Percentiles rank a stretch among this genome's conserved stretches.
Conservation (phyloP, 1,140 invertebrate genomes). For the Agrilus planipennis region DNA sequence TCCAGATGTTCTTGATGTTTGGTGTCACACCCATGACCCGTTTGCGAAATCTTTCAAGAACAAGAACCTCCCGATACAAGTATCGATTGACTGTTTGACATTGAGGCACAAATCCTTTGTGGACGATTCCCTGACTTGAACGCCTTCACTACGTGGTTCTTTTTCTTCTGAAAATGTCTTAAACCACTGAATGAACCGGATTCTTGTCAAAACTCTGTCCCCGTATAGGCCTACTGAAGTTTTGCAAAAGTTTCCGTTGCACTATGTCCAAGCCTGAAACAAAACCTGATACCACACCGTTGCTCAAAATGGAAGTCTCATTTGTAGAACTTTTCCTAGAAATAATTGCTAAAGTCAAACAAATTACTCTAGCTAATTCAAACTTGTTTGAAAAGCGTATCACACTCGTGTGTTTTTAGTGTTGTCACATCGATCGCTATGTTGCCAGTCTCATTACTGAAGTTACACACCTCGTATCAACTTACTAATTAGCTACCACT, state of each 20-base stretch:
- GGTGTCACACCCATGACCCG: too few relatives aligned
- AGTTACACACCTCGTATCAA: constrained; percentile 9
- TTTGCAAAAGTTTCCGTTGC: constrained; percentile 13
- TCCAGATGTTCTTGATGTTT: too few relatives aligned
- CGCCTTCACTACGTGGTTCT: constrained; percentile 7
- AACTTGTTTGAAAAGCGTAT: constrained; percentile 12
- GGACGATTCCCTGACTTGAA: constrained; percentile 10
- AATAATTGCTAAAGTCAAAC: too few relatives aligned
- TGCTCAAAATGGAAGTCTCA: constrained; percentile 13
- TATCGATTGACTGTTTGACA: too few relatives aligned
- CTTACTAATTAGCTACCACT: too few relatives aligned
- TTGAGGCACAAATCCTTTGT: too few relatives aligned
- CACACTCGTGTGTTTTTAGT: constrained; percentile 3
- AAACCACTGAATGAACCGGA: constrained; percentile 10
- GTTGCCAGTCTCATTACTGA: constrained; percentile 11
- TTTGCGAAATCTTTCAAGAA: too few relatives aligned
- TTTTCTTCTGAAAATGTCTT: constrained; percentile 6
- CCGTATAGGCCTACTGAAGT: constrained; percentile 15
- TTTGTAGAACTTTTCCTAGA: constrained; percentile 12
- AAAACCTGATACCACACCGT: constrained; percentile 20
- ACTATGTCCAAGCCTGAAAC: constrained; percentile 16
- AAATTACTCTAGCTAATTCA: constrained; percentile 6
- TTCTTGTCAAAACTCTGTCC: constrained; percentile 12
- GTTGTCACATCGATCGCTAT: constrained; percentile 9
- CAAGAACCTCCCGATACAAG: too few relatives aligned